Evolutionary conservation across 2,888 invertebrate genomes (phyloP).

Genomic region (Cheilosia vernalis): DNA sequence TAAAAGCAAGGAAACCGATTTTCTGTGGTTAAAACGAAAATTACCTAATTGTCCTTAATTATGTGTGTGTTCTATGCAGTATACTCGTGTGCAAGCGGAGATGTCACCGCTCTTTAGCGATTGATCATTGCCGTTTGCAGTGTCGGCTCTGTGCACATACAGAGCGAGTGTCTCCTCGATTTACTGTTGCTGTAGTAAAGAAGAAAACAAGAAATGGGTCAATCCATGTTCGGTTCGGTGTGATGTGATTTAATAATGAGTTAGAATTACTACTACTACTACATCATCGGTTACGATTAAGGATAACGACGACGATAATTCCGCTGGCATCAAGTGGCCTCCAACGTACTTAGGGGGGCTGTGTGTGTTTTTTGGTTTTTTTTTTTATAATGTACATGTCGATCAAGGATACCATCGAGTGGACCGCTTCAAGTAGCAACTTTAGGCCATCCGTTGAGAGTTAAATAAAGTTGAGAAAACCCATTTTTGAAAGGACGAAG

Average conservation of each 20-base stretch:
- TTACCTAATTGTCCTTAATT: slow-evolving; percentile 70
- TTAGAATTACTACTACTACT: slow-evolving; percentile 20
- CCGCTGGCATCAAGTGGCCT: slow-evolving; percentile 67
- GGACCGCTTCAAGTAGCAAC: slow-evolving; percentile 55
- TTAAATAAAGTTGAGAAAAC: slow-evolving; percentile 61
- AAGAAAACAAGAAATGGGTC: slow-evolving; percentile 58
- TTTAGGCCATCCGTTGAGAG: slow-evolving; percentile 65
- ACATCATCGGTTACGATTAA: slow-evolving; percentile 40
- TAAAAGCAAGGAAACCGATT: slow-evolving; percentile 11
- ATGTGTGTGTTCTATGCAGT: slow-evolving; percentile 13
- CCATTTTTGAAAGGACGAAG: slow-evolving; percentile 47
- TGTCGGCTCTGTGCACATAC: slow-evolving; percentile 30
- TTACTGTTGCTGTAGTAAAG: slow-evolving; percentile 58
- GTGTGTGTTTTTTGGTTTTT: slow-evolving; percentile 8
- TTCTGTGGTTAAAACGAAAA: slow-evolving; percentile 23
- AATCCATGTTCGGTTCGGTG: slow-evolving; percentile 49
- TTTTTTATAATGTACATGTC: slow-evolving; percentile 51
- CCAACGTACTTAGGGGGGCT: slow-evolving; percentile 21
- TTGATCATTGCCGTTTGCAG: slow-evolving; percentile 49
- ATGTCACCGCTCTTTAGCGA: slow-evolving; percentile 59
- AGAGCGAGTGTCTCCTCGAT: slow-evolving; percentile 13
- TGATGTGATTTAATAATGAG: slow-evolving; percentile 45
- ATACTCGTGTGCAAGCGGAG: slow-evolving; percentile 1
- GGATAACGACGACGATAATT: slow-evolving; percentile 65
- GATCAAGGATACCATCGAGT: slow-evolving; percentile 69